phyloP scores from a whole-genome alignment of 1,140 invertebrate genomes.

The Stegodyphus dumicola region DNA sequence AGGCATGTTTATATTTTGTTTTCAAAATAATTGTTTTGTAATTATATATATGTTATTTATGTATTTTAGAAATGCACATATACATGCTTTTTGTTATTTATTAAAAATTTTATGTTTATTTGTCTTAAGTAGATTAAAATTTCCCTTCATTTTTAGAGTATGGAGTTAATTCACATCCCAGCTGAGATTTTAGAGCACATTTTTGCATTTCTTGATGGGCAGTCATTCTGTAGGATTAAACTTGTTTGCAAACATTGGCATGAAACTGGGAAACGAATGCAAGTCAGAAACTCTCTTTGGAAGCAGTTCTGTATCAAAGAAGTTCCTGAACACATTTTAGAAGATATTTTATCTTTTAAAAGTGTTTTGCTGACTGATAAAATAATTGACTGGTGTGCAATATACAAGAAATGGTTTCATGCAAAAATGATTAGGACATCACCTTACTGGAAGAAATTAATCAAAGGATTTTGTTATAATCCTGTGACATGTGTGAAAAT shows the following conservation, averaged over 20 bases:
- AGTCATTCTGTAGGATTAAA: slow-evolving; percentile 19
- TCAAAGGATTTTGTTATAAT: slow-evolving; percentile 2
- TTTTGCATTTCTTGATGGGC: slow-evolving; percentile 26
- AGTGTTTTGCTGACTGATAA: background rate
- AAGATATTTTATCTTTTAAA: slow-evolving; percentile 23
- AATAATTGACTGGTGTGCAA: slow-evolving; percentile 4
- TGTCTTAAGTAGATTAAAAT: too few relatives aligned
- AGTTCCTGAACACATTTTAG: slow-evolving; percentile 19
- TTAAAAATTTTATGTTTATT: too few relatives aligned
- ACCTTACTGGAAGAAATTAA: background rate
- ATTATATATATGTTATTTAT: too few relatives aligned
- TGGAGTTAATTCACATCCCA: background rate
- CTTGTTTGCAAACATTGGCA: slow-evolving; percentile 31
- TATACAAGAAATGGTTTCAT: slow-evolving; percentile 30
- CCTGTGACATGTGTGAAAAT: slow-evolving; percentile 27
- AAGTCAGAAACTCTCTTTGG: slow-evolving; percentile 6
- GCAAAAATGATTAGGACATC: slow-evolving; percentile 18
- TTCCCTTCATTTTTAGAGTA: too few relatives aligned
- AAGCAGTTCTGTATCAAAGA: slow-evolving; percentile 13
- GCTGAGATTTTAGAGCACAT: slow-evolving; percentile 40
- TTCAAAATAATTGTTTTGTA: too few relatives aligned
- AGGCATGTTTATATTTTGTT: too few relatives aligned
- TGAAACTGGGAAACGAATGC: slow-evolving; percentile 1
- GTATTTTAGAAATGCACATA: too few relatives aligned
- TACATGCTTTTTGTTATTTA: too few relatives aligned